Evolutionary conservation across 2,797 vertebrate genomes (phyloP).

Genomic region (Falco columbarius): DNA sequence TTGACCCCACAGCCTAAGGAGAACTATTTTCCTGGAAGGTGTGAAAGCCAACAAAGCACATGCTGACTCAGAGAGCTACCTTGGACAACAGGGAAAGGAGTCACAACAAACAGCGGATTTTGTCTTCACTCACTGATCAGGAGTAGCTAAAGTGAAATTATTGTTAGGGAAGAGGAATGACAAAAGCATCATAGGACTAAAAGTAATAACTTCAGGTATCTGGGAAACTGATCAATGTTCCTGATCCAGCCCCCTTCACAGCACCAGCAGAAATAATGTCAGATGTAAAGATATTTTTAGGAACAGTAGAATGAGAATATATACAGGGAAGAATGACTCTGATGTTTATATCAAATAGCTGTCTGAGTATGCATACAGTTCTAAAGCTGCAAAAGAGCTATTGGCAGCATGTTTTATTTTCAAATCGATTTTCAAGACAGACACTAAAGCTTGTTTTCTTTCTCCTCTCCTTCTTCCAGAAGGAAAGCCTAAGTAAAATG

Average conservation of each 20-base stretch:
- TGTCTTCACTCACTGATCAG: neutral
- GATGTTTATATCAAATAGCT: neutral
- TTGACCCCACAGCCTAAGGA: neutral
- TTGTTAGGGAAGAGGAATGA: neutral
- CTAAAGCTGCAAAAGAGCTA: neutral
- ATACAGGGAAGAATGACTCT: neutral
- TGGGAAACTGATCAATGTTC: neutral
- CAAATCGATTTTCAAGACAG: constrained; percentile 15
- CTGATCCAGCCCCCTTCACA: neutral
- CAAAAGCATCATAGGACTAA: neutral
- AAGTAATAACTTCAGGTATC: neutral
- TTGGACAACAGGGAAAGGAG: neutral
- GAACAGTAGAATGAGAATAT: neutral
- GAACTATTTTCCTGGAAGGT: neutral
- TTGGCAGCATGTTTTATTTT: constrained; percentile 5
- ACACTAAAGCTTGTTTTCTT: neutral
- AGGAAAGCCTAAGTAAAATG: constrained; percentile 7
- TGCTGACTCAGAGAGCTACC: neutral
- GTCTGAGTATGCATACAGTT: neutral
- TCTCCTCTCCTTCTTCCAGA: neutral
- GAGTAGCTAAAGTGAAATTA: neutral
- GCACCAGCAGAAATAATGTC: neutral
- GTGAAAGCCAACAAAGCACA: neutral
- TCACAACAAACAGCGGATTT: neutral
- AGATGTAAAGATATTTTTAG: neutral